Conservation (phyloP, 2,888 invertebrate genomes). For the Phortica magna region DNA sequence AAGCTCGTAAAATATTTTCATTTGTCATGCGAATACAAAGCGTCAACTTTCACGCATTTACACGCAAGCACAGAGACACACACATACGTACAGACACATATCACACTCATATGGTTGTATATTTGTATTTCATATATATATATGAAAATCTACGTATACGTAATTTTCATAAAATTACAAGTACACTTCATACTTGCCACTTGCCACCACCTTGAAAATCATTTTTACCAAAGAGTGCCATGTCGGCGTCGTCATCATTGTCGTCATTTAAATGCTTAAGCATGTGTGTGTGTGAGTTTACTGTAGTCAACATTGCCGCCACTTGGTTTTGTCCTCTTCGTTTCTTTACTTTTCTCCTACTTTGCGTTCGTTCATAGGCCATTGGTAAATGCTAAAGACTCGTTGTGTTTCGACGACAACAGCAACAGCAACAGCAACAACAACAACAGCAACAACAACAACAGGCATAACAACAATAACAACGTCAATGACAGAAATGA, state of each 20-base stretch:
- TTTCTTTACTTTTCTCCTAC: background rate
- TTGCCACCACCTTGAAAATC: constrained; percentile 27
- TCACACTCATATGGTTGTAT: constrained; percentile 11
- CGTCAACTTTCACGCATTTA: constrained; percentile 46
- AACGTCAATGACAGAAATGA: background rate
- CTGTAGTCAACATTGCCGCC: background rate
- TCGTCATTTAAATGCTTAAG: constrained; percentile 11
- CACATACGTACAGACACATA: background rate
- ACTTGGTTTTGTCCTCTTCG: background rate
- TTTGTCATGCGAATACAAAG: constrained; percentile 51
- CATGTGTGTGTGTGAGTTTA: background rate
- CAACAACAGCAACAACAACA: background rate
- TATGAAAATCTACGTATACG: background rate
- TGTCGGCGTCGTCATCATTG: background rate
- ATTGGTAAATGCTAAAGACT: constrained; percentile 25
- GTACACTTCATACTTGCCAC: constrained; percentile 23
- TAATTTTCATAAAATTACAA: constrained; percentile 34
- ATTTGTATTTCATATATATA: constrained; percentile 3
- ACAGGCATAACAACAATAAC: background rate
- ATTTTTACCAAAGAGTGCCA: constrained; percentile 10
- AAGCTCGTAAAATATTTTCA: constrained; percentile 44
- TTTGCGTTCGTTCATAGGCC: constrained; percentile 14
- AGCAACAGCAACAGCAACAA: background rate
- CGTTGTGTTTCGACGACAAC: background rate
- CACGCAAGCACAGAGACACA: constrained; percentile 23